Conservation (phyloP, 2,113 vertebrate species). For the Perca schrenkii region DNA sequence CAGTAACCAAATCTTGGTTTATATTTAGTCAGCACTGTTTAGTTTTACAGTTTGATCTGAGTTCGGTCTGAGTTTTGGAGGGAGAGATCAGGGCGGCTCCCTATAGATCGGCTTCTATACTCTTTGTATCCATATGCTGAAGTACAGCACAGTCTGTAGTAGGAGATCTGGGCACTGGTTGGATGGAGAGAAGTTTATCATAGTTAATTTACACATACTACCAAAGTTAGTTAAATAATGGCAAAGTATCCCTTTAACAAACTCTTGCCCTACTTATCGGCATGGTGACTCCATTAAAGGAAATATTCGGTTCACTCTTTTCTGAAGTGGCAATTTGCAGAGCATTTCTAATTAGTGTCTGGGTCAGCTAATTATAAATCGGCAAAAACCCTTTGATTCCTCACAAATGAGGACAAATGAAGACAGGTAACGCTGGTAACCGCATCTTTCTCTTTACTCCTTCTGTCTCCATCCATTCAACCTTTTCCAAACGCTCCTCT, state of each 20-base stretch:
- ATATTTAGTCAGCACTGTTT: no score
- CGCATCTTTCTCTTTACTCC: slow-evolving; percentile 30
- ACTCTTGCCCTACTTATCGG: slow-evolving; percentile 24
- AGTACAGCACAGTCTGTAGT: no score
- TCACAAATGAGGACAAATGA: slow-evolving; percentile 55
- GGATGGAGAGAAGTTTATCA: no score
- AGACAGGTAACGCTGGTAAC: slow-evolving; percentile 36
- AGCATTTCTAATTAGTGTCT: slow-evolving; percentile 78
- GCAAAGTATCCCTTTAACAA: background rate
- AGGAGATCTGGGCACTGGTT: no score
- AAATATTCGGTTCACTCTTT: slow-evolving; percentile 65
- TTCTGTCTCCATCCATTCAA: slow-evolving; percentile 29
- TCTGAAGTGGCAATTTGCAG: slow-evolving; percentile 64
- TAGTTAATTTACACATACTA: no score
- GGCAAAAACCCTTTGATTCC: slow-evolving; percentile 76
- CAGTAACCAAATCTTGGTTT: no score
- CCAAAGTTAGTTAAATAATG: no score
- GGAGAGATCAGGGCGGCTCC: no score
- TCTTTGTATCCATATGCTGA: no score
- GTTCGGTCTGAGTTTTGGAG: no score
- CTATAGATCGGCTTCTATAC: no score
- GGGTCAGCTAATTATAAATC: slow-evolving; percentile 77
- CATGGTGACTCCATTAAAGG: slow-evolving; percentile 49
- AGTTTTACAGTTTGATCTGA: no score
- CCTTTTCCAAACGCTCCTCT: slow-evolving; percentile 8